Evolutionary conservation across 2,888 invertebrate genomes (phyloP).

Genomic region (Sinotaia quadrata): DNA sequence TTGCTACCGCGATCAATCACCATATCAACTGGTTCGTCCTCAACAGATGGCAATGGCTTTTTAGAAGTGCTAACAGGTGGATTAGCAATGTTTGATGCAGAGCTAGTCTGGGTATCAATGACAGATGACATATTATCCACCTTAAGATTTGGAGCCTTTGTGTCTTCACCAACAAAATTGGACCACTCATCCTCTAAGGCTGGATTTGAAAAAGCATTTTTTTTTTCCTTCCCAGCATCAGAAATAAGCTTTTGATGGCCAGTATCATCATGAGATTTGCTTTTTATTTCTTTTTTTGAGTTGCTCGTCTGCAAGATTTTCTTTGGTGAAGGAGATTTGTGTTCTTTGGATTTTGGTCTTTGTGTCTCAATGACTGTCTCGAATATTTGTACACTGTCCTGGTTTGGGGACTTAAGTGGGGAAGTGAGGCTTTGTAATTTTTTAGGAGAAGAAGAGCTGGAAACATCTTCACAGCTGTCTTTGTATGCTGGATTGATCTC

Average conservation of each 20-base stretch:
- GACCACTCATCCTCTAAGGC: constrained; percentile 50
- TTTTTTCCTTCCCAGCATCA: constrained; percentile 33
- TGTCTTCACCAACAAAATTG: constrained; percentile 46
- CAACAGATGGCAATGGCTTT: background rate
- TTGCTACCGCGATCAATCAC: constrained; percentile 28
- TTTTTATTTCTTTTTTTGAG: constrained; percentile 27
- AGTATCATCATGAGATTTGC: constrained; percentile 29
- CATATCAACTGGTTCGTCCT: constrained; percentile 21
- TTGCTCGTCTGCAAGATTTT: constrained; percentile 28
- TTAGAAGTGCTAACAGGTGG: background rate
- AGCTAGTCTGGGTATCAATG: background rate
- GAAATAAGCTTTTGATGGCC: constrained; percentile 20
- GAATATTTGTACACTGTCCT: background rate
- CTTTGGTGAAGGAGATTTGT: constrained; percentile 31
- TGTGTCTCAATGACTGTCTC: background rate
- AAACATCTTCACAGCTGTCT: constrained; percentile 32
- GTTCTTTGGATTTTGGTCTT: constrained; percentile 7
- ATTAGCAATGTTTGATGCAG: background rate
- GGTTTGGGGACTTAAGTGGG: background rate
- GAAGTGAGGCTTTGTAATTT: background rate
- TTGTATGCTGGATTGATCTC: constrained; percentile 35
- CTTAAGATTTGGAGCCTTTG: constrained; percentile 16
- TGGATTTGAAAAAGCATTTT: constrained; percentile 57
- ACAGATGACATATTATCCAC: background rate
- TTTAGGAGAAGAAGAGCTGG: constrained; percentile 2